These are phyloP conservation scores for Cromileptes altivelis DNA, from an alignment of 2,113 vertebrate genomes.

Conservation along the genomic window DNA sequence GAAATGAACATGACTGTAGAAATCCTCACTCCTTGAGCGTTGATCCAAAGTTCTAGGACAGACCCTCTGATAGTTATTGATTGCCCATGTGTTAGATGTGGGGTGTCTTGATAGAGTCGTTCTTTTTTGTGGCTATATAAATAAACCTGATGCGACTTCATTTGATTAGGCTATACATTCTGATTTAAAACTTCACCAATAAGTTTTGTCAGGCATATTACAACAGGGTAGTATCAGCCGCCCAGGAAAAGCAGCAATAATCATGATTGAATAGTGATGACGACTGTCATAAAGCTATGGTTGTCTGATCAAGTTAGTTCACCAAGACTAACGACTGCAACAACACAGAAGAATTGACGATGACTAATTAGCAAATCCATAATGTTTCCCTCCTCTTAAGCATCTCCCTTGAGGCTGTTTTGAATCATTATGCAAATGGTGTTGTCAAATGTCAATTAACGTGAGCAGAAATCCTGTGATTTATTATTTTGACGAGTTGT, in stretches of 20 bases:
- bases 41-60: no score
- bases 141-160: constrained; percentile 21
- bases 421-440: constrained; percentile 86
- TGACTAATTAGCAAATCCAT: constrained; percentile 86
- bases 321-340: constrained; percentile 80
- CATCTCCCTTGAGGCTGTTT: constrained; percentile 82
- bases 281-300: constrained; percentile 81
- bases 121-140: constrained; percentile 26
- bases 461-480: constrained; percentile 79
- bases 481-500: constrained; percentile 79
- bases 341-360: constrained; percentile 76
- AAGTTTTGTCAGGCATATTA: constrained; percentile 62
- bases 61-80: background rate
- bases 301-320: constrained; percentile 85
- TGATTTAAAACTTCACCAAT: constrained; percentile 59
- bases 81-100: background rate
- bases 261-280: constrained; percentile 81
- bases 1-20: no score
- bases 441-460: constrained; percentile 86
- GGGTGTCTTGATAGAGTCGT: background rate
- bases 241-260: constrained; percentile 72
- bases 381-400: constrained; percentile 83
- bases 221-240: constrained; percentile 62
- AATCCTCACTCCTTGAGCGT: no score
- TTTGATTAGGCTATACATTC: constrained; percentile 31